These are phyloP conservation scores for Archivesica marissinica DNA, from an alignment of 1,140 invertebrate genomes.

Conservation along the genomic window DNA sequence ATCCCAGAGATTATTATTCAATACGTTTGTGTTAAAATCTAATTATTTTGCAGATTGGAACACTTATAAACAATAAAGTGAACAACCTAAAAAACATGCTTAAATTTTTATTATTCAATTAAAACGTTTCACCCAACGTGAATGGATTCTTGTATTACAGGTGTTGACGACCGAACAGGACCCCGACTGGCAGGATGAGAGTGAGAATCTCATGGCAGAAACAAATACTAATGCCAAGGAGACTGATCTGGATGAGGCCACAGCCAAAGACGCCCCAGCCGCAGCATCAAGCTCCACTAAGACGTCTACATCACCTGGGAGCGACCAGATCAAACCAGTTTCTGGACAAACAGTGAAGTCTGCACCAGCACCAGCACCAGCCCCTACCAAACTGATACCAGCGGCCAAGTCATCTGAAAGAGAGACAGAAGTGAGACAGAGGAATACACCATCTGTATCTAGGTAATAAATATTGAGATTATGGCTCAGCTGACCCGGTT, in stretches of 20 bases:
- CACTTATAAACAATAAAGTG: too few relatives aligned
- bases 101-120: too few relatives aligned
- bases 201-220: conserved; percentile 63
- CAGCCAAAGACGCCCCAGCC: background rate
- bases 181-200: conserved; percentile 67
- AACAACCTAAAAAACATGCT: too few relatives aligned
- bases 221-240: conserved; percentile 42
- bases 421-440: conserved; percentile 68
- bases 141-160: conserved; percentile 65
- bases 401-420: conserved; percentile 20
- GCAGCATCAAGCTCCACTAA: conserved; percentile 10
- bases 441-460: conserved; percentile 59
- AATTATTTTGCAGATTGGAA: too few relatives aligned
- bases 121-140: too few relatives aligned
- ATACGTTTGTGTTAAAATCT: too few relatives aligned
- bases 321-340: conserved; percentile 18
- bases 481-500: too few relatives aligned
- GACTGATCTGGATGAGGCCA: conserved; percentile 17
- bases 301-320: conserved; percentile 12
- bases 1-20: too few relatives aligned
- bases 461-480: too few relatives aligned
- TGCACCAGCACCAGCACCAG: background rate
- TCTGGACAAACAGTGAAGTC: conserved; percentile 32
- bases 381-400: conserved; percentile 59
- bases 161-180: conserved; percentile 74